Base-by-base conservation (phyloP, 2,113 vertebrate species). In the Zapus hudsonius region DNA sequence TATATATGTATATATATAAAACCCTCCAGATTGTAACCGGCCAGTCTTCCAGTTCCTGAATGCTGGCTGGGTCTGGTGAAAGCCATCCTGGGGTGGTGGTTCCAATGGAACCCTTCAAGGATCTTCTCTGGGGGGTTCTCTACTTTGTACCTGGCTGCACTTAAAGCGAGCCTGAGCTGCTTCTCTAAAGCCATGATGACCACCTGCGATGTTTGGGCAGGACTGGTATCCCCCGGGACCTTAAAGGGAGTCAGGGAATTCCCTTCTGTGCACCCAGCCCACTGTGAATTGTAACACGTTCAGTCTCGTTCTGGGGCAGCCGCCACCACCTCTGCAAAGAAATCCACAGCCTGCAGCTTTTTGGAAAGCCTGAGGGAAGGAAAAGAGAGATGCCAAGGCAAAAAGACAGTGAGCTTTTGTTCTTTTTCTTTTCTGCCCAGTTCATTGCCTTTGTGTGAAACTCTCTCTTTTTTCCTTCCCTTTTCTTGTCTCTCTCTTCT, bases 121-220 rank as follows among this genome's bases (percentile, higher is more conserved):
- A 20, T 42, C 61, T 42, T 31, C 4, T 27, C 23, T 27, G 69
- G 67, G 84, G 44, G 76, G 42, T 70, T 87, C 76, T n/a, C 20
- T 78, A 36, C 29, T 31, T 19, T 7, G 4, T 76, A 80, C 81
- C 63, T 63, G 38, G 63, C 57, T 27, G 44, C 6, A 3, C 17
- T 74, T 57, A 67, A 31, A 89, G 76, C 67, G 59, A 84, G 80
- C 76, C 83, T 13, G 12, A 63, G 40, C 86, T 91, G 11, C 59
- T 87, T 93, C 57, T 44, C 55, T 63, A 69, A 70, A 95, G 40
- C 25, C 33, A 20, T 31, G 31, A 89, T 59, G 90, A 81, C 15
- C 38, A 33, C 40, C 75, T 52, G 5, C 38, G 75, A 74, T 64
- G 75, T 84, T 47, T 84, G 29, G 47, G 83, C 36, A 91, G 81